Percentiles rank a stretch among this genome's conserved stretches.
These are phyloP conservation scores for Fundulus diaphanus DNA, from an alignment of 2,797 vertebrate genomes.

Conservation along the genomic window DNA sequence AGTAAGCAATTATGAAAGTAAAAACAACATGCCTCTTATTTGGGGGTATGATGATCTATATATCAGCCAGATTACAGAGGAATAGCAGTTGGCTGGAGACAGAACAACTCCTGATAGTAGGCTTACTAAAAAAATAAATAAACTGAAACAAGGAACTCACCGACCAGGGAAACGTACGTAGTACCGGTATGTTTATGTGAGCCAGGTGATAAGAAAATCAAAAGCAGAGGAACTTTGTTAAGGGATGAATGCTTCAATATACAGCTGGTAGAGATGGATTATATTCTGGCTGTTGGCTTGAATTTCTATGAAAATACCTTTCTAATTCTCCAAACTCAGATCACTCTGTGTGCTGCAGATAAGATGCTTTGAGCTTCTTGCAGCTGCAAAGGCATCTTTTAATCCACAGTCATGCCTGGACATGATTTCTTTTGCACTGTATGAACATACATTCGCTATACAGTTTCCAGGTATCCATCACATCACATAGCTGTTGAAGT, in stretches of 20 bases:
- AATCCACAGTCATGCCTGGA: slow-evolving; percentile 12
- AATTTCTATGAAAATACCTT: not conserved
- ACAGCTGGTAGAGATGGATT: not conserved
- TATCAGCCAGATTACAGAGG: not conserved
- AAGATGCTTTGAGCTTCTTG: not conserved
- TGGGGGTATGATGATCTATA: not conserved
- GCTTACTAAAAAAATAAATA: not conserved
- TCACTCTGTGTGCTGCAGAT: not conserved
- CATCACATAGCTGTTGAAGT: slow-evolving; percentile 34
- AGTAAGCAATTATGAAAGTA: slow-evolving; percentile 1
- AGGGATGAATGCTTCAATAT: not conserved
- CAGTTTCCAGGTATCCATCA: slow-evolving; percentile 42
- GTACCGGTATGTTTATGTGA: too few relatives aligned
- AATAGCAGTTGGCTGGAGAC: not conserved
- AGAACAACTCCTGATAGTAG: not conserved
- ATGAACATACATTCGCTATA: slow-evolving; percentile 25
- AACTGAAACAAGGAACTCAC: not conserved
- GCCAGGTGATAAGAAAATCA: not conserved
- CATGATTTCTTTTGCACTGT: slow-evolving; percentile 20
- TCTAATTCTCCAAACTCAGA: not conserved
- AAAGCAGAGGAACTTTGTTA: not conserved
- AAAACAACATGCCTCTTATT: slow-evolving; percentile 4
- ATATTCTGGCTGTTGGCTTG: not conserved
- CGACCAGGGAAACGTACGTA: not conserved
- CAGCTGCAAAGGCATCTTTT: slow-evolving; percentile 13